A percentile compares a stretch with the other conserved stretches of the same genome.
phyloP scores from a whole-genome alignment of 2,888 invertebrate species.

The Lottia gigantea region DNA sequence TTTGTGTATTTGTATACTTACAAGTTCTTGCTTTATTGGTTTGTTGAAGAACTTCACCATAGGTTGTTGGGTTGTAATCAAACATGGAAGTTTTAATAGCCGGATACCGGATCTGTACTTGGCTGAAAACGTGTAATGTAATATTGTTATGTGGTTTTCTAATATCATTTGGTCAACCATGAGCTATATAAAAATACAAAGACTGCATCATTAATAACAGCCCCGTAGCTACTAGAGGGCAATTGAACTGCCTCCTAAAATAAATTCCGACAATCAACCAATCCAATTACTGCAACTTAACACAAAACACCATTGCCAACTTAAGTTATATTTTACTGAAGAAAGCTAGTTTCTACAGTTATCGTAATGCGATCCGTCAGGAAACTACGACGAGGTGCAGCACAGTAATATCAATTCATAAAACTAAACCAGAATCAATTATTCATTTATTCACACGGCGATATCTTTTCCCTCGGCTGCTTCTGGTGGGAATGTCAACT shows the following conservation, averaged over 20 bases:
- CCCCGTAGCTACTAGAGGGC: no score
- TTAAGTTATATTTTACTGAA: no score
- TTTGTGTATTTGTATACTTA: not conserved
- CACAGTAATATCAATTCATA: no score
- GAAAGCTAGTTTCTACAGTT: no score
- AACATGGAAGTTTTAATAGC: constrained; percentile 11
- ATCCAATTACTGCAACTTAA: no score
- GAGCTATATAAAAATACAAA: not conserved
- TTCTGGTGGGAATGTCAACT: not conserved
- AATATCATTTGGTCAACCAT: not conserved
- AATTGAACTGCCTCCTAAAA: no score
- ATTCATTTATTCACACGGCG: no score
- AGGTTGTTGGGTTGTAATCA: constrained; percentile 12
- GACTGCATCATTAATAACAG: not conserved
- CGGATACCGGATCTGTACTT: constrained; percentile 19
- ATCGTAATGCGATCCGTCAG: no score
- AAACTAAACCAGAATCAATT: not conserved
- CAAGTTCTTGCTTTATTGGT: constrained; percentile 20
- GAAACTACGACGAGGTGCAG: no score
- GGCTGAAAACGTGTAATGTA: constrained; percentile 3
- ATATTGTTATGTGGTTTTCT: not conserved
- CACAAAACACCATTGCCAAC: no score
- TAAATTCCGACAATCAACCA: no score
- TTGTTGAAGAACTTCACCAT: constrained; percentile 16
- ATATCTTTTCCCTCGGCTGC: no score